These are phyloP conservation scores for Pelecanus crispus DNA, from an alignment of 2,113 vertebrate species.

Conservation along the genomic window DNA sequence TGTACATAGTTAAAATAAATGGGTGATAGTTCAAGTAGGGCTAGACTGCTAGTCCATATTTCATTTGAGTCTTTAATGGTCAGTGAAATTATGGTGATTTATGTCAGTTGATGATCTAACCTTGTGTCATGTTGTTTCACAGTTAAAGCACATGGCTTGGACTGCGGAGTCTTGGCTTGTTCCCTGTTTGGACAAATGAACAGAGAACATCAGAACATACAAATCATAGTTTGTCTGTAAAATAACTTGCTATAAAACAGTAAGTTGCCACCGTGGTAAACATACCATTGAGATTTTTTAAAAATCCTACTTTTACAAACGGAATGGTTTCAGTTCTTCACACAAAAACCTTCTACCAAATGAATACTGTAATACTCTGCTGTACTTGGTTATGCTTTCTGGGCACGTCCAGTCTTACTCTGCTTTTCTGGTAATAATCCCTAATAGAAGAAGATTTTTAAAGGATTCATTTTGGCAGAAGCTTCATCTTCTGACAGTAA, in stretches of 20 bases:
- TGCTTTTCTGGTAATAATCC: not conserved
- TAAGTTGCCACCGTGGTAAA: not conserved
- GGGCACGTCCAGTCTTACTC: not conserved
- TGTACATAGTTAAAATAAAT: not conserved
- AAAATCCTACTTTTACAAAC: not conserved
- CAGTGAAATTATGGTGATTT: not conserved
- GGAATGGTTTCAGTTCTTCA: not conserved
- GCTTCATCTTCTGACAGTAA: not conserved
- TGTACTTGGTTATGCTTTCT: not conserved
- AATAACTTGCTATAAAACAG: not conserved
- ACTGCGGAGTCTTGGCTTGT: not conserved
- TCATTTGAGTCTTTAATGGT: not conserved
- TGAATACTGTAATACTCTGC: not conserved
- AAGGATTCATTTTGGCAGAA: conserved; percentile 12
- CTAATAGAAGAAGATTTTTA: not conserved
- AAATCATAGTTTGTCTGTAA: not conserved
- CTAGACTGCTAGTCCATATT: not conserved
- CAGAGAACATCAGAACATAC: not conserved
- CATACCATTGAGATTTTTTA: not conserved
- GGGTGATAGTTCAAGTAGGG: not conserved
- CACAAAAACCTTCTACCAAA: not conserved
- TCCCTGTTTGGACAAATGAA: not conserved
- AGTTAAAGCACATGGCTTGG: not conserved
- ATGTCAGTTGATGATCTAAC: not conserved
- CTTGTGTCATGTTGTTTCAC: not conserved